These are phyloP conservation scores for Cantharis lateralis DNA, from an alignment of 2,888 invertebrate species.

Conservation along the genomic window DNA sequence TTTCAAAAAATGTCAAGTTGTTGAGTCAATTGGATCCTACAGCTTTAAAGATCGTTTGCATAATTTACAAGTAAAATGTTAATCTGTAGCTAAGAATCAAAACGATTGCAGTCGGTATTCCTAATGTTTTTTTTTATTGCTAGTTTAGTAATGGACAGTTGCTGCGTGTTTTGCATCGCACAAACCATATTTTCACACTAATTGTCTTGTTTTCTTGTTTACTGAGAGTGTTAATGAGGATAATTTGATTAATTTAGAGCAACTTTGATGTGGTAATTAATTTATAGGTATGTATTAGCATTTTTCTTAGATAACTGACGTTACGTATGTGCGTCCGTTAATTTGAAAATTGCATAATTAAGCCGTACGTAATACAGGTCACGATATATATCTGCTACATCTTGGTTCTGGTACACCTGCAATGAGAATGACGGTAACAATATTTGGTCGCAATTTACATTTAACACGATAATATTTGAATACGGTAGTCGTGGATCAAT, in stretches of 20 bases:
- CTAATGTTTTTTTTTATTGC: background rate
- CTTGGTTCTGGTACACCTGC: background rate
- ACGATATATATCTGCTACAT: background rate
- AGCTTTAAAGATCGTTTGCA: background rate
- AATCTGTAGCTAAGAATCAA: background rate
- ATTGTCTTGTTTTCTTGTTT: constrained; percentile 20
- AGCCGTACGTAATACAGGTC: background rate
- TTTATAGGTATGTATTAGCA: constrained; percentile 16
- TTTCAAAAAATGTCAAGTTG: background rate
- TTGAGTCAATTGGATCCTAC: background rate
- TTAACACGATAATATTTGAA: background rate
- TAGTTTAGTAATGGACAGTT: background rate
- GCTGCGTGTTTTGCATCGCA: background rate
- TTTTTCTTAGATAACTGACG: constrained; percentile 11
- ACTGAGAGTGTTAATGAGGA: constrained; percentile 18
- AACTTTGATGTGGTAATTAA: constrained; percentile 9
- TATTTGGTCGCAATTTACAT: background rate
- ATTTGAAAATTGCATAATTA: background rate
- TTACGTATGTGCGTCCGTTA: background rate
- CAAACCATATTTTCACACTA: constrained; percentile 3
- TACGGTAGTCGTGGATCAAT: background rate
- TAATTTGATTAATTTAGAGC: constrained; percentile 22
- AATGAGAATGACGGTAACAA: background rate
- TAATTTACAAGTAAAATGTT: background rate
- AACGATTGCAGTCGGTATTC: background rate